These are phyloP conservation scores for Platichthys stellatus DNA, from an alignment of 2,113 vertebrate species.

Conservation along the genomic window DNA sequence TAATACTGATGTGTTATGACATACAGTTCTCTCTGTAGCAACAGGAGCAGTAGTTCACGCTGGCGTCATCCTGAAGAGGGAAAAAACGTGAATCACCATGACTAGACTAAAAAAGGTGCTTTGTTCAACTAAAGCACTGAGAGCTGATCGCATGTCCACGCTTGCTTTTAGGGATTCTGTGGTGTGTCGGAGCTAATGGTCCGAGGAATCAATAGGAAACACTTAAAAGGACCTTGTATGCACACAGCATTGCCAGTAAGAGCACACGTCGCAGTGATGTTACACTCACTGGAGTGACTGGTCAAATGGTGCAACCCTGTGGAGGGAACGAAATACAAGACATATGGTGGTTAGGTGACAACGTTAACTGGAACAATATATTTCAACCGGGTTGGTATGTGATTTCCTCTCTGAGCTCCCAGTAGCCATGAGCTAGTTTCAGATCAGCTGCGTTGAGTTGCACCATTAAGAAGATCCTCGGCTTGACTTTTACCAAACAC, in stretches of 20 bases:
- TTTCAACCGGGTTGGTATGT: neutral
- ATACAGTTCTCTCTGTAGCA: neutral
- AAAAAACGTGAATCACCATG: conserved; percentile 25
- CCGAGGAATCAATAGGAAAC: conserved; percentile 63
- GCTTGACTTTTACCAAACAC: too few species aligned
- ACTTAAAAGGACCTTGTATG: conserved; percentile 47
- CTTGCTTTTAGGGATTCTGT: conserved; percentile 40
- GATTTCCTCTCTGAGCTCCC: neutral
- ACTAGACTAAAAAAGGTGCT: conserved; percentile 22
- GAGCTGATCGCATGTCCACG: conserved; percentile 22
- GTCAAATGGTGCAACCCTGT: conserved; percentile 14
- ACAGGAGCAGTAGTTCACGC: neutral
- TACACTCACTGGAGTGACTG: conserved; percentile 17
- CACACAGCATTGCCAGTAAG: conserved; percentile 30
- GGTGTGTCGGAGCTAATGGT: conserved; percentile 35
- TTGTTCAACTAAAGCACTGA: conserved; percentile 24
- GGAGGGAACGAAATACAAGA: conserved; percentile 18
- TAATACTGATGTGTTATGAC: conserved; percentile 19
- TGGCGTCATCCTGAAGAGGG: conserved; percentile 20
- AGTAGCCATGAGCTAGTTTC: neutral
- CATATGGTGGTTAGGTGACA: conserved; percentile 21
- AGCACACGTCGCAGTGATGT: conserved; percentile 16
- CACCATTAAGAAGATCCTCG: too few species aligned
- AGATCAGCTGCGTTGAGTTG: neutral
- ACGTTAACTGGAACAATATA: conserved; percentile 1